Conservation (phyloP, 2,113 vertebrate genomes). For the Tenebrosternarchus preto region DNA sequence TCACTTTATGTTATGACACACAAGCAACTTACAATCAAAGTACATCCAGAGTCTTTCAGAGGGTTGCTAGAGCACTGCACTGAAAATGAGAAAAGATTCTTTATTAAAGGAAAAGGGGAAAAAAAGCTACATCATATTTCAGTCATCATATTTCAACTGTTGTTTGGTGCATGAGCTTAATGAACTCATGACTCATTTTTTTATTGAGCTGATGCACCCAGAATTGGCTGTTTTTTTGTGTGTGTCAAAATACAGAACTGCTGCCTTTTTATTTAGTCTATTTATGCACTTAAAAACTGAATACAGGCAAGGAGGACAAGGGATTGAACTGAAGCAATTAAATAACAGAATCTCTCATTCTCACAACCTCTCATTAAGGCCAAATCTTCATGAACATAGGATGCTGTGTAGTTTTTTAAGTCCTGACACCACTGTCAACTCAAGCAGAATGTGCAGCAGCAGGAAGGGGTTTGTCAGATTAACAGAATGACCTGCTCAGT, state of each 20-base stretch:
- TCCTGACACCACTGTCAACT: constrained; percentile 42
- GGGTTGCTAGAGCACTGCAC: not conserved
- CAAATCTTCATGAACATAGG: constrained; percentile 5
- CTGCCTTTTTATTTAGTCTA: constrained; percentile 1
- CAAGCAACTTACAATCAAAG: not conserved
- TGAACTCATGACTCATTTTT: constrained; percentile 19
- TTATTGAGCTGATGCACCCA: constrained; percentile 25
- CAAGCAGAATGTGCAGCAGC: constrained; percentile 39
- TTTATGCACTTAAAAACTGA: constrained; percentile 16
- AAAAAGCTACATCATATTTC: no score
- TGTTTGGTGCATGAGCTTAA: constrained; percentile 11
- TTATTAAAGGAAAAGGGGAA: no score
- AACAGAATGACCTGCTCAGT: constrained; percentile 34
- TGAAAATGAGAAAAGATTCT: not conserved
- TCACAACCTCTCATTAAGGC: constrained; percentile 33
- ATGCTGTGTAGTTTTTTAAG: constrained; percentile 23
- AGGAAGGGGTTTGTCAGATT: constrained; percentile 30
- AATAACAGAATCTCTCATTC: constrained; percentile 35
- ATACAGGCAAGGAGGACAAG: not conserved
- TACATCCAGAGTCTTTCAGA: not conserved
- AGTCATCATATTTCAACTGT: not conserved
- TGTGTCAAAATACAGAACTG: constrained; percentile 4
- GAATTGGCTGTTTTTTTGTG: constrained; percentile 5
- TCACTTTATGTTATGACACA: not conserved
- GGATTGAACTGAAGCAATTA: constrained; percentile 14